These are phyloP conservation scores for Xiphydria camelus DNA, from an alignment of 2,888 invertebrate species.

Conservation along the genomic window DNA sequence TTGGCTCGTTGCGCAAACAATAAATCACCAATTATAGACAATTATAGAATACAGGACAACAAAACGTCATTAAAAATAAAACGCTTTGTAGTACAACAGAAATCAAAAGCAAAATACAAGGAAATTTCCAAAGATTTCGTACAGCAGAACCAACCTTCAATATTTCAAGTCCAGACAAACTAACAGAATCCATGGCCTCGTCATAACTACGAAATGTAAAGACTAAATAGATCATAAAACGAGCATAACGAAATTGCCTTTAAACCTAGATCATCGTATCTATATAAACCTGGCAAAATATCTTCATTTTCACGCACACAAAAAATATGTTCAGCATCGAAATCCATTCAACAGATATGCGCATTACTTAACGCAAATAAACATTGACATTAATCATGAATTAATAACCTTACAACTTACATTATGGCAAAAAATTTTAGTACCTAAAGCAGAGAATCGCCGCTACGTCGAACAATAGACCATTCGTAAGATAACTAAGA, in stretches of 20 bases:
- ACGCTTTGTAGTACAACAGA: too few relatives aligned
- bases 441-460: not conserved
- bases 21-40: too few relatives aligned
- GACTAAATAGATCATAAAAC: slow-evolving; percentile 2
- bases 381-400: slow-evolving; percentile 1
- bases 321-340: slow-evolving; percentile 35
- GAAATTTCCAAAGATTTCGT: too few relatives aligned
- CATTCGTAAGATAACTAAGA: too few relatives aligned
- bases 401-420: slow-evolving; percentile 5
- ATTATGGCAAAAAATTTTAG: slow-evolving; percentile 39
- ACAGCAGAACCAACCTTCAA: too few relatives aligned
- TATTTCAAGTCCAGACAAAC: too few relatives aligned
- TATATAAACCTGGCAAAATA: slow-evolving; percentile 1
- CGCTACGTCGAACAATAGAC: not conserved
- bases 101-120: too few relatives aligned
- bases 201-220: slow-evolving; percentile 6
- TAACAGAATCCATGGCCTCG: too few relatives aligned
- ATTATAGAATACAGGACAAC: too few relatives aligned
- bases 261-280: slow-evolving; percentile 8
- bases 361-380: slow-evolving; percentile 24
- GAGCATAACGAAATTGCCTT: slow-evolving; percentile 15
- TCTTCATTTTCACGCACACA: slow-evolving; percentile 1
- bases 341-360: slow-evolving; percentile 13
- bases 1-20: too few relatives aligned
- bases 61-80: too few relatives aligned